Evolutionary conservation across 2,888 invertebrate genomes (phyloP), one percentile per base, ranked within the genome.

Genomic region (Hypomecis atomaria): DNA sequence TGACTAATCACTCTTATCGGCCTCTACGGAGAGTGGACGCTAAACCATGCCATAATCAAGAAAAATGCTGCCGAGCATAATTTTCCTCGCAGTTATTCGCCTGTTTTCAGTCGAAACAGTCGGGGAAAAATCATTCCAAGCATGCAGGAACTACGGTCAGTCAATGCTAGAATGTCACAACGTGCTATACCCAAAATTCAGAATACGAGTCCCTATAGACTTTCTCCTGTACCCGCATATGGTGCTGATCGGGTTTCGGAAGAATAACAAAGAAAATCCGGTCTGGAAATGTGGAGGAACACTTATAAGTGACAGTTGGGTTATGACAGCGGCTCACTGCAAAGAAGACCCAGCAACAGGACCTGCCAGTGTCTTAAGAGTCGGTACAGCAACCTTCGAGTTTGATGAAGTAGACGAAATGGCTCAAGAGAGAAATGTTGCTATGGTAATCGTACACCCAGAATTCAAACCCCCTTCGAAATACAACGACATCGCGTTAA

Each of bases 401-500:
- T 88, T 92, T 36, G 90, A 90, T 33, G 90, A 90, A 74, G 88
- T 88, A 0, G 92, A 92, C 49, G 92, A 90, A 49, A 67, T 91
- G n/a, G 89, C 92, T 1, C 94, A 94, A 74, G 93, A 94, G 48
- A 86, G 94, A 59, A 70, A 76, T 4, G 82, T 95, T 0, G 82
- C 80, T 0, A 74, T 89, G 37, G 83, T 90, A 0, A 78, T 94
- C 0, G 71, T 83, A 0, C 95, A 96, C 81, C 95, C 95, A 0
- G 79, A 87, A 1, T 95, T 94, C 75, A 88, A 87, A 45, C 86
- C 93, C 0, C 94, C 94, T 0, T 90, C 93, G 0, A 93, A 93
- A 72, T 93, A 91, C 55, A 93, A 96, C 74, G 96, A 96, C 71
- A 94, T 96, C 59, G 96, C 95, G 0, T 78, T 96, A 8, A 87